phyloP scores from a whole-genome alignment of 2,113 vertebrate genomes.

The Aix galericulata region DNA sequence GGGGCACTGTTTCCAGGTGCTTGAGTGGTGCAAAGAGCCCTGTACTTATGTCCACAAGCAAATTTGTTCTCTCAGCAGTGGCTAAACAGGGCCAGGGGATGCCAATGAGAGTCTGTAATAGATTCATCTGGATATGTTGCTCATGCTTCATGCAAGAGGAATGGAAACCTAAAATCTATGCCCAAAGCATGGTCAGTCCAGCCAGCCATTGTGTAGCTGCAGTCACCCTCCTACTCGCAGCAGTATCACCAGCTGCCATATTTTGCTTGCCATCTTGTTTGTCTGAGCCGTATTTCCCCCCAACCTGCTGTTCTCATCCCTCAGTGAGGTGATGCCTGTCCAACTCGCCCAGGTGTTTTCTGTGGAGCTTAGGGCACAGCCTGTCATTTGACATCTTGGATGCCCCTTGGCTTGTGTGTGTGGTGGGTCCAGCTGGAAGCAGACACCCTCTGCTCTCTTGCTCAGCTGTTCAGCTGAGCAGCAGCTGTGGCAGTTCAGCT shows the following conservation, averaged over 20 bases:
- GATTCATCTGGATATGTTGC: neutral
- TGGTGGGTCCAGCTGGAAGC: neutral
- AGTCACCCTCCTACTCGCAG: neutral
- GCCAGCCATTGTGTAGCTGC: neutral
- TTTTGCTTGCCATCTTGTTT: neutral
- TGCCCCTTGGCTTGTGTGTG: neutral
- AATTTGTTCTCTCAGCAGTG: neutral
- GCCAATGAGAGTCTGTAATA: neutral
- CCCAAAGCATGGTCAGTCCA: neutral
- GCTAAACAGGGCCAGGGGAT: neutral
- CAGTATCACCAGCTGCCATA: neutral
- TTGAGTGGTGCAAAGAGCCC: neutral
- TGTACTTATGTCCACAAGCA: neutral
- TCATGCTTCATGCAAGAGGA: neutral
- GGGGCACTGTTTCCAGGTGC: neutral
- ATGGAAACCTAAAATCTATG: neutral
- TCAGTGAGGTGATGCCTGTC: neutral
- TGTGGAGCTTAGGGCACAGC: neutral
- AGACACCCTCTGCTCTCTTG: neutral
- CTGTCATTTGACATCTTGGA: neutral
- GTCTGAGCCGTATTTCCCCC: neutral
- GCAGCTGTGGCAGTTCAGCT: neutral
- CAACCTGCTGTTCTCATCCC: neutral
- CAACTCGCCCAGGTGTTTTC: neutral
- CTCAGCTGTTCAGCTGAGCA: conserved; percentile 2